Evolutionary conservation across 1,140 invertebrate genomes (phyloP).

Genomic region (Yoshiicerus persimilis): DNA sequence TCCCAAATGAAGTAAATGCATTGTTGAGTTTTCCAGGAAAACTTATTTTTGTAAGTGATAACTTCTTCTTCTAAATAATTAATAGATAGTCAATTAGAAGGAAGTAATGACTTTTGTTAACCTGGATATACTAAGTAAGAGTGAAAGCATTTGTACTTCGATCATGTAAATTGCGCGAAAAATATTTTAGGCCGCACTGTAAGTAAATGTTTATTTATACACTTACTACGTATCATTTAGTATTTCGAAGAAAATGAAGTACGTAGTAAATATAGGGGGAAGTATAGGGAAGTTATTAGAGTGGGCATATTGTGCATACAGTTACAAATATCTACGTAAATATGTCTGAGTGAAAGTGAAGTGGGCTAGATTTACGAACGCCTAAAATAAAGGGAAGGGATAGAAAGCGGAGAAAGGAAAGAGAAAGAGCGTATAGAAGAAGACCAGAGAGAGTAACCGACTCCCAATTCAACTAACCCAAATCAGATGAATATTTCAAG

Average conservation of each 20-base stretch:
- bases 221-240: background rate
- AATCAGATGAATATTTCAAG: slow-evolving; percentile 28
- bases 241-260: background rate
- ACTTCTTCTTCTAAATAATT: too few species aligned
- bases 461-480: slow-evolving; percentile 29
- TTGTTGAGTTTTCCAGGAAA: too few species aligned
- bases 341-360: background rate
- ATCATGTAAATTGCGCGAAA: too few species aligned
- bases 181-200: too few species aligned
- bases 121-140: too few species aligned
- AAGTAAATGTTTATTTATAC: background rate
- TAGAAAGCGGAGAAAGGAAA: background rate
- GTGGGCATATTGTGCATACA: too few species aligned
- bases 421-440: background rate
- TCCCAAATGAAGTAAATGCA: background rate
- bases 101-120: too few species aligned
- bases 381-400: background rate
- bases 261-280: background rate
- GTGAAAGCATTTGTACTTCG: background rate
- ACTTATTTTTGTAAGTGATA: too few species aligned
- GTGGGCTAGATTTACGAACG: background rate
- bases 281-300: background rate
- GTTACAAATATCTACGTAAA: background rate
- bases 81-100: too few species aligned
- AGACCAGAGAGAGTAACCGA: slow-evolving; percentile 19